Base-by-base conservation (phyloP, 2,113 vertebrate genomes). In the Trinectes maculatus region DNA sequence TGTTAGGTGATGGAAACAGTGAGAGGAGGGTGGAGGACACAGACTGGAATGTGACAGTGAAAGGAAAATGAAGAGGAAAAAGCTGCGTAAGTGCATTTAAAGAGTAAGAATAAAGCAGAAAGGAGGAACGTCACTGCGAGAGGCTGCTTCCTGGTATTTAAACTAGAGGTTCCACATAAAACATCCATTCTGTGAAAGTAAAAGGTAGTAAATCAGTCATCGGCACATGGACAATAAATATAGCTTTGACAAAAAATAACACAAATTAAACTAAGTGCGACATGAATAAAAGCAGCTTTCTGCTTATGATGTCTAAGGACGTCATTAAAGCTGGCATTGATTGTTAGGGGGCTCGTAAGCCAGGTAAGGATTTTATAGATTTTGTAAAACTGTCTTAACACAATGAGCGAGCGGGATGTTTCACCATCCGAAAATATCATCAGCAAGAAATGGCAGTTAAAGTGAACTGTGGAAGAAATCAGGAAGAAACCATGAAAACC, bases 1-100 rank as follows among this genome's bases (percentile, higher is more conserved):
- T 47, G 57, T 74, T 40, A 86, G 82, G 79, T 83, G 62, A 72
- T 71, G 72, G 73, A 80, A 86, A 86, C 66, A 78, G 57, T 52
- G 57, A 71, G 55, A 48, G 49, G 62, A 73, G 63, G 74, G 25
- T 42, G 71, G 67, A 77, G 70, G 43, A 74, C 28, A 5, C 34
- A 40, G n/a, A 52, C 15, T 46, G 59, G 25, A 71, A 60, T 78
- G 46, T 46, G 40, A 59, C 22, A 54, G 40, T 40, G 0, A 33
- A 47, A 64, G 28, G 21, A 54, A 31, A 69, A 55, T 39, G 56
- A 48, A 74, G 71, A 16, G 42, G 33, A 44, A 74, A 52, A 57
- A 34, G 40, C 18, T 26, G 37, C 40, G 29, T 33, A 19, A 61
- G 39, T 53, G 24, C 16, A 43, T 69, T 72, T 51, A 43, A 10